Percentiles rank a stretch among this genome's conserved stretches.
These are phyloP conservation scores for Dolichoris vasculosae DNA, from an alignment of 1,140 invertebrate genomes.

Conservation along the genomic window DNA sequence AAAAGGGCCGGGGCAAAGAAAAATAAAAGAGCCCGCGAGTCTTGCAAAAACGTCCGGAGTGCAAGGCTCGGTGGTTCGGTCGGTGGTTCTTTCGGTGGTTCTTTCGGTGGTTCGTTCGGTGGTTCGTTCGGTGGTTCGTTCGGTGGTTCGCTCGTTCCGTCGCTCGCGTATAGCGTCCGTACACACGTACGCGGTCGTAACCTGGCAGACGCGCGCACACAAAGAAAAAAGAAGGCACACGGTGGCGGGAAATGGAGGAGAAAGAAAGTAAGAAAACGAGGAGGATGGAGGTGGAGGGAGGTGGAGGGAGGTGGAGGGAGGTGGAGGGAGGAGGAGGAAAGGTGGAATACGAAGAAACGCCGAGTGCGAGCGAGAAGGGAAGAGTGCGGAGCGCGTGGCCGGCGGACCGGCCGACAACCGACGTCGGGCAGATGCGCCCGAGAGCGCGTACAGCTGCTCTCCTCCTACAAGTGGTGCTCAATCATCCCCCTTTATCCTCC, in stretches of 20 bases:
- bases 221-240: constrained; percentile 18
- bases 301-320: not conserved
- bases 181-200: not conserved
- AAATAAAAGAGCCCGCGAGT: constrained; percentile 19
- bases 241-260: constrained; percentile 66
- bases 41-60: not conserved
- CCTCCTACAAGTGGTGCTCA: constrained; percentile 75
- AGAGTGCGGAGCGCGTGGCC: constrained; percentile 20
- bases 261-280: constrained; percentile 59
- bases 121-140: no score
- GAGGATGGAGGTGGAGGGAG: not conserved
- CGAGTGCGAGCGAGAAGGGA: constrained; percentile 46
- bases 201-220: constrained; percentile 11
- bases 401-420: constrained; percentile 68
- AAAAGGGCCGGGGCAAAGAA: not conserved
- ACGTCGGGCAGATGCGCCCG: constrained; percentile 69
- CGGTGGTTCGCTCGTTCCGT: no score
- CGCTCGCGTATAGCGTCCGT: no score
- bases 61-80: not conserved
- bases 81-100: no score
- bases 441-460: constrained; percentile 69
- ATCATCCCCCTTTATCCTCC: constrained; percentile 63
- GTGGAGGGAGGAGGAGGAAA: not conserved
- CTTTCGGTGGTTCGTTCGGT: no score
- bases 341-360: not conserved